Evolutionary conservation across 2,113 vertebrate species (phyloP).

Genomic region (Stegastes partitus): DNA sequence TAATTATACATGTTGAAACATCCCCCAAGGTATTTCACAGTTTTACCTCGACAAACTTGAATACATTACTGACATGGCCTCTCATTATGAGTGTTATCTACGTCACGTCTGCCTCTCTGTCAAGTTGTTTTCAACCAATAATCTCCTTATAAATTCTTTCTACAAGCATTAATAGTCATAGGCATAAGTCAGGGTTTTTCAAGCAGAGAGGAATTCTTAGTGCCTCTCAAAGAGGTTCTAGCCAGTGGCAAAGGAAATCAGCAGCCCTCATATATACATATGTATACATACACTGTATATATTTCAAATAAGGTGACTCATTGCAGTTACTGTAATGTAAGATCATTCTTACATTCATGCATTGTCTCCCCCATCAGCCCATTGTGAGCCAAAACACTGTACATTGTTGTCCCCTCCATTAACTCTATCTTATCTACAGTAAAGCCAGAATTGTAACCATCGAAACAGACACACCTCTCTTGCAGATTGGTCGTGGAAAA

Average conservation of each 20-base stretch:
- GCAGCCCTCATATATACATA: too few species aligned
- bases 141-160: not conserved
- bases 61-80: conserved; percentile 11
- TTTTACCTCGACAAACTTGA: not conserved
- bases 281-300: too few species aligned
- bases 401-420: not conserved
- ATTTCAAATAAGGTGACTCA: too few species aligned
- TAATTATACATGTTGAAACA: conserved; percentile 48
- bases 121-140: not conserved
- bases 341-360: too few species aligned
- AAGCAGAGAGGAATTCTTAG: not conserved
- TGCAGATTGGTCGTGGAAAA: too few species aligned
- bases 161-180: not conserved
- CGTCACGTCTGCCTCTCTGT: conserved; percentile 1
- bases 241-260: too few species aligned
- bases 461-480: not conserved
- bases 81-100: conserved; percentile 13
- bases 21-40: not conserved
- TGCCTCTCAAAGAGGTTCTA: too few species aligned
- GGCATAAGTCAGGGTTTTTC: not conserved
- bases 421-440: not conserved
- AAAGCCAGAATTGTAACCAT: not conserved
- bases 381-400: too few species aligned
- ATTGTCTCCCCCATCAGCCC: not conserved
- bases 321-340: too few species aligned